Base-by-base conservation (phyloP, 2,888 invertebrate genomes). In the Drosophila anceps region DNA sequence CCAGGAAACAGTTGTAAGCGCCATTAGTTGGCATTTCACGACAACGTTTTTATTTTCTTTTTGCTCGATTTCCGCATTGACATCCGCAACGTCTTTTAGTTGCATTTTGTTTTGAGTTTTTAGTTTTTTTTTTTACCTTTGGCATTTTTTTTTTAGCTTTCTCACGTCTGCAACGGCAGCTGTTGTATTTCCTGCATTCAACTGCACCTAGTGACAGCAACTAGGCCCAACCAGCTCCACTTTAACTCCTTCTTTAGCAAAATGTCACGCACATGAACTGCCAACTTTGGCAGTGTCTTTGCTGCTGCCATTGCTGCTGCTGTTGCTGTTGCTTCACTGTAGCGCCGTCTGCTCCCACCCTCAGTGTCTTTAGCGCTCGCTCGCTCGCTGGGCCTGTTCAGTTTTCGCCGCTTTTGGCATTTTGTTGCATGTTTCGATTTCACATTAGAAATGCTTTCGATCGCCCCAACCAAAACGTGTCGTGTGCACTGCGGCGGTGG, bases 371-470 rank as follows among this genome's bases (percentile, higher is more conserved):
- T 55, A 72, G 2, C 13, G 15, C 15, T 15, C 1, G 29, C 73
- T 2, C 13, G 15, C 15, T 15, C 1, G 29, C 48, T 48, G 48
- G 48, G 18, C 41, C 7, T 59, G 73, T 66, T 48, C 39, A 65
- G 46, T 57, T 51, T 62, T 71, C 18, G 57, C 48, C 60, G 71
- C 81, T 79, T 83, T 80, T 84, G 83, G 86, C 88, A 80, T 90
- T 90, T 88, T 71, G 87, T 80, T 84, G 83, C 88, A 85, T 85
- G 90, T 67, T 89, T 90, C 82, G 90, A 90, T 86, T 90, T 90
- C 91, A 90, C 91, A 90, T 90, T 86, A 90, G 90, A 86, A 86
- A 86, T 90, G 90, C 91, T 84, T 90, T 90, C 89, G 75, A 88
- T 88, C 68, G 84, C 63, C 76, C 62, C 80, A 37, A 63, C 46